Conservation (phyloP, 2,797 vertebrate genomes). For the Mormyrus hasselquistii region DNA sequence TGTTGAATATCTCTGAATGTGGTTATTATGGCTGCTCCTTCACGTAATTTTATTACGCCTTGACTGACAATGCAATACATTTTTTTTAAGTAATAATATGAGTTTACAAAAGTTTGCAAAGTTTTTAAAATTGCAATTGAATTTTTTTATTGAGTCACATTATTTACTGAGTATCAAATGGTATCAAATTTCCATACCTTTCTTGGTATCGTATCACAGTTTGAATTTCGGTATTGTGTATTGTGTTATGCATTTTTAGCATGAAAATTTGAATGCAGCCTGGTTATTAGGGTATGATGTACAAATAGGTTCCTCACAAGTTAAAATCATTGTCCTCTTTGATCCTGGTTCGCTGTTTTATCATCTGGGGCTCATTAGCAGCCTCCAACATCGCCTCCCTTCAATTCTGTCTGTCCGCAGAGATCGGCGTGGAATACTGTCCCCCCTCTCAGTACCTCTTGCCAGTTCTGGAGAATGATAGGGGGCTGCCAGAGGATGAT, state of each 20-base stretch:
- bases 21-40: not conserved
- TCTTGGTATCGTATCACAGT: not conserved
- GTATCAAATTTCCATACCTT: not conserved
- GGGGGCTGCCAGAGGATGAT: constrained; percentile 40
- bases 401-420: constrained; percentile 48
- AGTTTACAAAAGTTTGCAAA: not conserved
- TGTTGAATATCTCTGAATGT: not conserved
- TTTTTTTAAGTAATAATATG: not conserved
- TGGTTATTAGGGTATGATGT: not conserved
- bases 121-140: not conserved
- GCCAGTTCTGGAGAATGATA: constrained; percentile 69
- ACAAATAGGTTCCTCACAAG: not conserved
- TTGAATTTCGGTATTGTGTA: not conserved
- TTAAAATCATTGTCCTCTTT: not conserved
- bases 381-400: not conserved
- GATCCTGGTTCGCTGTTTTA: not conserved
- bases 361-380: not conserved
- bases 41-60: not conserved
- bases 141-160: not conserved
- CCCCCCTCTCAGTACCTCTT: constrained; percentile 79
- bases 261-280: not conserved
- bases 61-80: not conserved
- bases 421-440: constrained; percentile 76
- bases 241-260: not conserved
- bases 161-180: not conserved